Evolutionary conservation across 2,888 invertebrate species (phyloP), one percentile per base, ranked within the genome.

Genomic region (Panopea generosa): DNA sequence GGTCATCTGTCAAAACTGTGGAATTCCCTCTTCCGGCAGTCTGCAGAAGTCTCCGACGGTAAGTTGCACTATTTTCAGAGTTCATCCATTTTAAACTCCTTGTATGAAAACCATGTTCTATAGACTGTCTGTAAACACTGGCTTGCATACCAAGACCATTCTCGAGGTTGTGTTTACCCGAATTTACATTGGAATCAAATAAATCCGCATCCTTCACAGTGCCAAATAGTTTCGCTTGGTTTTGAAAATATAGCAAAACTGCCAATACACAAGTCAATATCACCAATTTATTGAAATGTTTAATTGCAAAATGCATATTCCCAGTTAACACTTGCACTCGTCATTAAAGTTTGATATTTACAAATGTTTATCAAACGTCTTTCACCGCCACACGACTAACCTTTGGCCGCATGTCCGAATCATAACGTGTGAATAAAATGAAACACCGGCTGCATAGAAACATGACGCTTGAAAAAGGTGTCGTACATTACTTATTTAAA

Each of bases 271-370:
- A 53, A 22, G 57, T 66, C 11, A 62, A 62, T 20, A 16, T 20
- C 47, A 47, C 20, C 16, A 47, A 47, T 20, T 47, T 47, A 11
- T 33, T 7, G 33, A 33, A 33, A 11, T 33, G 33, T 11, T 65
- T 75, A n/a, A 75, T 68, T 24, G 61, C 62, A 57, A 74, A 52
- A 40, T 74, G 62, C 74, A 53, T 33, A 7, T 4, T 33, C 33
- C 11, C 33, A 11, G 11, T 33, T 33, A 33, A 33, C 4, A 33
- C 6, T 4, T 33, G 11, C 6, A 33, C n/a, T n/a, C n/a, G n/a
- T n/a, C n/a, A n/a, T n/a, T n/a, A n/a, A n/a, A n/a, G n/a, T n/a
- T n/a, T n/a, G n/a, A n/a, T n/a, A n/a, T n/a, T n/a, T n/a, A n/a
- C n/a, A n/a, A n/a, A n/a, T n/a, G n/a, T n/a, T n/a, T n/a, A n/a